Conservation (phyloP, 1,140 invertebrate genomes). For the Latrodectus geometricus region DNA sequence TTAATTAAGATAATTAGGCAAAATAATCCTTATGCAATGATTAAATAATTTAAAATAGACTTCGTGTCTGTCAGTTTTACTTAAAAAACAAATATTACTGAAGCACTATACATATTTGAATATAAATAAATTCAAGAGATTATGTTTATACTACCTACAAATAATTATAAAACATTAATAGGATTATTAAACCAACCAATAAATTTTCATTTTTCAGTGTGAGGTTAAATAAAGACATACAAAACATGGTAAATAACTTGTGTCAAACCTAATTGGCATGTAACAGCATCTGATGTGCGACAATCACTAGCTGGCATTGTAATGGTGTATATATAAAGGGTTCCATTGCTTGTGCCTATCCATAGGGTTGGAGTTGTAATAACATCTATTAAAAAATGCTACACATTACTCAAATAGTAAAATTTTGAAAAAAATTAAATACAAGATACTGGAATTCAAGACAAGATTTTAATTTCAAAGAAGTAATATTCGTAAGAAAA, state of each 20-base stretch:
- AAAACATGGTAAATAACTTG: not conserved
- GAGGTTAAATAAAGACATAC: not conserved
- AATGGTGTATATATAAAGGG: slow-evolving; percentile 89
- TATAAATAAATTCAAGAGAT: not conserved
- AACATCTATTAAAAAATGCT: slow-evolving; percentile 76
- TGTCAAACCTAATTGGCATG: slow-evolving; percentile 75
- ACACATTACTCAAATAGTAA: not conserved
- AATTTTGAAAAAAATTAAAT: not conserved
- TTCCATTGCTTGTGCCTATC: slow-evolving; percentile 96
- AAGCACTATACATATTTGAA: not conserved
- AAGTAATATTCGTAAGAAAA: not conserved
- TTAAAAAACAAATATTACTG: too few species aligned
- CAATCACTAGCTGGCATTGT: slow-evolving; percentile 79
- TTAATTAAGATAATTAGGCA: too few species aligned
- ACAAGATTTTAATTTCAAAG: not conserved
- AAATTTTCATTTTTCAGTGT: not conserved
- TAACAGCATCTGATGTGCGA: slow-evolving; percentile 78
- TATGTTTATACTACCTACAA: not conserved
- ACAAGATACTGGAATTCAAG: not conserved
- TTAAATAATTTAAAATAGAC: too few species aligned
- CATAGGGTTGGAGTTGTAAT: slow-evolving; percentile 89
- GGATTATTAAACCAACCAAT: not conserved
- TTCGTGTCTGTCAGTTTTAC: too few species aligned
- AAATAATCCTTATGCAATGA: too few species aligned
- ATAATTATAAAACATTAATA: not conserved